phyloP scores from a whole-genome alignment of 2,888 invertebrate genomes.

The Octodonta nipae region DNA sequence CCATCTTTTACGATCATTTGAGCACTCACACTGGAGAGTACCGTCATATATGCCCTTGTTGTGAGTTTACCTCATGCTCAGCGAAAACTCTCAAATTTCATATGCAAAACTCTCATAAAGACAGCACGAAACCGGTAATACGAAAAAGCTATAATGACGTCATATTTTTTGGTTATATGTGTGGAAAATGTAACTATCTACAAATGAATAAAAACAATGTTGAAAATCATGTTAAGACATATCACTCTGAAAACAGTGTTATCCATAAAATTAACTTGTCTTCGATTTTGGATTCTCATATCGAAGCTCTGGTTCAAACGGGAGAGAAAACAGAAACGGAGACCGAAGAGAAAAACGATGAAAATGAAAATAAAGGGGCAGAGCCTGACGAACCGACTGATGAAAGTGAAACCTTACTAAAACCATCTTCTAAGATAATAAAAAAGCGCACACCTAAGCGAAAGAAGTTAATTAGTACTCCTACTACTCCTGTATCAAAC shows the following conservation, averaged over 20 bases:
- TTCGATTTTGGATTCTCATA: constrained; percentile 9
- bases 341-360: neutral
- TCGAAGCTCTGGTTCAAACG: neutral
- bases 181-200: constrained; percentile 58
- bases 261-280: constrained; percentile 31
- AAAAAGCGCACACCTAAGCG: constrained; percentile 11
- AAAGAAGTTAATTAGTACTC: neutral
- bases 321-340: neutral
- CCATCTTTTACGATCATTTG: constrained; percentile 57
- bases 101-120: constrained; percentile 19
- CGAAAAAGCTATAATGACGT: constrained; percentile 11
- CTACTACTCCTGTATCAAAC: neutral
- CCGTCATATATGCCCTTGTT: constrained; percentile 50
- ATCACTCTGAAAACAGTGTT: constrained; percentile 41
- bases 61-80: constrained; percentile 31
- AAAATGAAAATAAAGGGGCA: neutral
- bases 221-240: constrained; percentile 46
- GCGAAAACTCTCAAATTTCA: constrained; percentile 23
- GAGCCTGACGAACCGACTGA: neutral
- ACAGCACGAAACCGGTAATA: constrained; percentile 11
- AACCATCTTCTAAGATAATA: too few species aligned
- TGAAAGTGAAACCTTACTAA: constrained; percentile 4
- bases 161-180: constrained; percentile 40
- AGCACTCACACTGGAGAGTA: constrained; percentile 69
- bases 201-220: constrained; percentile 51